phyloP scores from a whole-genome alignment of 1,140 invertebrate species.

The Pseudomyrmex cubaensis region DNA sequence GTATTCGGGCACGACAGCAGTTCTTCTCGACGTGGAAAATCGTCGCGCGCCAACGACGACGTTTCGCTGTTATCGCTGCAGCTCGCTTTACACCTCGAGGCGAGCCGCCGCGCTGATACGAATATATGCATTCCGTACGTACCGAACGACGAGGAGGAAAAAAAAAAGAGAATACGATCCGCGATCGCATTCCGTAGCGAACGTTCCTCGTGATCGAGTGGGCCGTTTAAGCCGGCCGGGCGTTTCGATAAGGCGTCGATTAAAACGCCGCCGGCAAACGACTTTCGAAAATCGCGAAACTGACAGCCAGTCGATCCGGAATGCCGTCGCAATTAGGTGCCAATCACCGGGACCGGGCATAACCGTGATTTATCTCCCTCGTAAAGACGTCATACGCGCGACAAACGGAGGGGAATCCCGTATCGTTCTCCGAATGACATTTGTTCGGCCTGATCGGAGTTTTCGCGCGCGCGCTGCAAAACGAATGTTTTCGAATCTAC shows the following conservation, averaged over 20 bases:
- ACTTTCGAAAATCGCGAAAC: conserved; percentile 59
- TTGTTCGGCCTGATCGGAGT: conserved; percentile 12
- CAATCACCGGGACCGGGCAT: conserved; percentile 51
- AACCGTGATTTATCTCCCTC: conserved; percentile 60
- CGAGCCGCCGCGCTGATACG: conserved; percentile 54
- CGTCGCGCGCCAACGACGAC: conserved; percentile 28
- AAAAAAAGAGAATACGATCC: conserved; percentile 33
- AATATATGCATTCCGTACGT: conserved; percentile 62
- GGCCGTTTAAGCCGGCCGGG: conserved; percentile 51
- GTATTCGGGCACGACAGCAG: background rate
- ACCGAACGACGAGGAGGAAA: conserved; percentile 34
- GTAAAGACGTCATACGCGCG: conserved; percentile 56
- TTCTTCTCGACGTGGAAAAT: conserved; percentile 49
- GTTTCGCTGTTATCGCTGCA: conserved; percentile 62
- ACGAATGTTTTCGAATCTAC: conserved; percentile 3
- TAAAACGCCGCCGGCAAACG: conserved; percentile 46
- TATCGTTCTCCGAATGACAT: conserved; percentile 45
- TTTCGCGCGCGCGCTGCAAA: background rate
- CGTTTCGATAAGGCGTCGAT: conserved; percentile 58
- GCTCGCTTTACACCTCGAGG: conserved; percentile 64
- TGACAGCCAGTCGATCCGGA: conserved; percentile 57
- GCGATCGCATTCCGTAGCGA: conserved; percentile 67
- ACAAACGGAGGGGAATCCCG: conserved; percentile 41
- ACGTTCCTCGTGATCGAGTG: conserved; percentile 53
- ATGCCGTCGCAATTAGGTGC: conserved; percentile 59